Base-by-base conservation (phyloP, 2,113 vertebrate genomes). In the Entelurus aequoreus region DNA sequence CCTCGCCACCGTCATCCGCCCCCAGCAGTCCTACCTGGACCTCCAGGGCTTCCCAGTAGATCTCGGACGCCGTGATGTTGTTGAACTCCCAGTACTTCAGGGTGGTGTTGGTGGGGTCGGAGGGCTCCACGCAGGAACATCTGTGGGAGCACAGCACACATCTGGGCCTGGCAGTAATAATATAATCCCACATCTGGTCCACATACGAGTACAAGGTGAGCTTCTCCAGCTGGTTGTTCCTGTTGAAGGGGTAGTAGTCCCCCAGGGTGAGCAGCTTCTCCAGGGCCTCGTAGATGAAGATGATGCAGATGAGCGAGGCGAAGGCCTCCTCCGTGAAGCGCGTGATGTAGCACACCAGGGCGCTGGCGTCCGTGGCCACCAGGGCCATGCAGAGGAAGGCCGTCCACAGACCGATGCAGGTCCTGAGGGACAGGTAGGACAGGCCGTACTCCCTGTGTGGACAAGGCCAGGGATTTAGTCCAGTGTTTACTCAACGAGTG, bases 321-420 rank as follows among this genome's bases (percentile, higher is more conserved):
- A 99, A 99, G 40, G 97, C 97, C 90, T 99, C 97, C 87, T 99
- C 97, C 6, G 97, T 99, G 82, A 99, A 99, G 2, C 97, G 94
- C 0, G 97, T 99, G 80, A 99, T 99, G 78, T 99, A 99, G 79
- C 97, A 96, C 62, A 99, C 97, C 0, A 99, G 91, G 35, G 96
- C 94, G 70, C 97, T 99, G 51, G 97, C 97, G 64, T 99, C 97
- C 1, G 97, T 98, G 62, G 97, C 97, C 79, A 99, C 97, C 62
- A 99, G 94, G 54, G 95, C 62, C 66, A 99, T 89, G 65, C 97
- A 99, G 38, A 96, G 87, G 66, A 92, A 92, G 44, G 97, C 95
- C 13, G 97, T 99, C 97, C 97, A 99, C 64, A 99, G 90, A 11
- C 97, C 97, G 53, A 99, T 99, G 65, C 97, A 99, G 40, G 94